phyloP scores from a whole-genome alignment of 2,113 vertebrate species.

The Gopherus evgoodei region DNA sequence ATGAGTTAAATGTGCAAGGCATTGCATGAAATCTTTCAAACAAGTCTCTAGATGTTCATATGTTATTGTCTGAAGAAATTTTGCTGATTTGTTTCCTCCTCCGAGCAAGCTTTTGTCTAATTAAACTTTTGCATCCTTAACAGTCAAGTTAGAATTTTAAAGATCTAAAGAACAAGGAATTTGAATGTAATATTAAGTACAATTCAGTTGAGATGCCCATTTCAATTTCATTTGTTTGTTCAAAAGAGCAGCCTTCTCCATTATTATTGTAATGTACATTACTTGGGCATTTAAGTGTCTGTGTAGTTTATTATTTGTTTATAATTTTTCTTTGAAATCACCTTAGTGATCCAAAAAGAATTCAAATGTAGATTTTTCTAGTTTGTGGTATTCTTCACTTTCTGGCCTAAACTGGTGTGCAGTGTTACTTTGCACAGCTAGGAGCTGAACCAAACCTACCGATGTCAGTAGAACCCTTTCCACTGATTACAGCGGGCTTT shows the following conservation, averaged over 20 bases:
- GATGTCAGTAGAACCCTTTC: not conserved
- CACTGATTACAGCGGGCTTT: not conserved
- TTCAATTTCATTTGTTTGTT: slow-evolving; percentile 16
- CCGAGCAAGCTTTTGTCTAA: slow-evolving; percentile 29
- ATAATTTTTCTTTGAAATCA: too few relatives aligned
- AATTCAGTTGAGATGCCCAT: slow-evolving; percentile 27
- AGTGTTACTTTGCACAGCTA: not conserved
- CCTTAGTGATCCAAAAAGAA: slow-evolving; percentile 39
- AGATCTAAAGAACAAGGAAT: slow-evolving; percentile 37
- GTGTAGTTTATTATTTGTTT: slow-evolving; percentile 26
- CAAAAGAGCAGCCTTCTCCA: slow-evolving; percentile 29
- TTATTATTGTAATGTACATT: slow-evolving; percentile 4
- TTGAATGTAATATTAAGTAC: slow-evolving; percentile 5
- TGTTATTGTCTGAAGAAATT: slow-evolving; percentile 49
- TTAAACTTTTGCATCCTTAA: slow-evolving; percentile 32
- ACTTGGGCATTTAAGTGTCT: slow-evolving; percentile 7
- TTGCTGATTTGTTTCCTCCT: slow-evolving; percentile 13
- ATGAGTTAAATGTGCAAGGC: not conserved
- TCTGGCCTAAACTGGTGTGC: not conserved
- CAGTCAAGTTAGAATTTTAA: slow-evolving; percentile 29
- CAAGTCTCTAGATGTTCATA: slow-evolving; percentile 8
- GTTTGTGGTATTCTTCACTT: slow-evolving; percentile 5
- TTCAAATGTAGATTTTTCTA: not conserved
- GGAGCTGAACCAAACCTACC: not conserved
- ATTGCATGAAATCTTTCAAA: not conserved